Percentiles rank a stretch among this genome's conserved stretches.
Conservation (phyloP, 2,797 vertebrate species). For the Denticeps clupeoides region DNA sequence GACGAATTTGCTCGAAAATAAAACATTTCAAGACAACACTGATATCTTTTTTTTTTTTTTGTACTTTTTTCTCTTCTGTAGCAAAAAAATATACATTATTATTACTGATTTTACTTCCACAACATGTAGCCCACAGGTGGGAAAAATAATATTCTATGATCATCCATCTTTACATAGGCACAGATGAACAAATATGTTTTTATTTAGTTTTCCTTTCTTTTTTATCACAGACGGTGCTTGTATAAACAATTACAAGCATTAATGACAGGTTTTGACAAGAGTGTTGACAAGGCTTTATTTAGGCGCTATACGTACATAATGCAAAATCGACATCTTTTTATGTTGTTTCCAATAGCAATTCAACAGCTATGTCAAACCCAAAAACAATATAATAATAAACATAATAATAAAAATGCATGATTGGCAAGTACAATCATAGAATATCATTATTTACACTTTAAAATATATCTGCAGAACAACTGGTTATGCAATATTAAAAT, state of each 20-base stretch:
- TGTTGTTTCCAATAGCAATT: slow-evolving; percentile 53
- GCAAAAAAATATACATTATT: slow-evolving; percentile 10
- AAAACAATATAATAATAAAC: no score
- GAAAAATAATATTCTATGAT: slow-evolving; percentile 23
- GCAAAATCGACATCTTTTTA: slow-evolving; percentile 51
- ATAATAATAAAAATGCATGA: slow-evolving; percentile 30
- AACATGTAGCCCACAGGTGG: slow-evolving; percentile 5
- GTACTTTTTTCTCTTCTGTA: slow-evolving; percentile 6
- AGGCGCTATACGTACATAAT: slow-evolving; percentile 51
- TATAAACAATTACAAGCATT: slow-evolving; percentile 47
- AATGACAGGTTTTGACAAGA: slow-evolving; percentile 52
- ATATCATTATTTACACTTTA: slow-evolving; percentile 59
- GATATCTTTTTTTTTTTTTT: background rate
- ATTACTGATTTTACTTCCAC: slow-evolving; percentile 16
- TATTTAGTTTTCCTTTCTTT: slow-evolving; percentile 42
- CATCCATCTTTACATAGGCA: slow-evolving; percentile 38
- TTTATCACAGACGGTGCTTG: slow-evolving; percentile 51
- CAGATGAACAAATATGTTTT: slow-evolving; percentile 50
- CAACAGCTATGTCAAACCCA: slow-evolving; percentile 54
- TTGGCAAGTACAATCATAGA: slow-evolving; percentile 61
- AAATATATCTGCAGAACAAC: slow-evolving; percentile 61
- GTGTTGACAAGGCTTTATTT: slow-evolving; percentile 50
- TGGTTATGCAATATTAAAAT: slow-evolving; percentile 57
- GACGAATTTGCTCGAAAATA: background rate
- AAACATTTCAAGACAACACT: background rate